Conservation (phyloP, 2,797 vertebrate species). For the Furcifer pardalis region DNA sequence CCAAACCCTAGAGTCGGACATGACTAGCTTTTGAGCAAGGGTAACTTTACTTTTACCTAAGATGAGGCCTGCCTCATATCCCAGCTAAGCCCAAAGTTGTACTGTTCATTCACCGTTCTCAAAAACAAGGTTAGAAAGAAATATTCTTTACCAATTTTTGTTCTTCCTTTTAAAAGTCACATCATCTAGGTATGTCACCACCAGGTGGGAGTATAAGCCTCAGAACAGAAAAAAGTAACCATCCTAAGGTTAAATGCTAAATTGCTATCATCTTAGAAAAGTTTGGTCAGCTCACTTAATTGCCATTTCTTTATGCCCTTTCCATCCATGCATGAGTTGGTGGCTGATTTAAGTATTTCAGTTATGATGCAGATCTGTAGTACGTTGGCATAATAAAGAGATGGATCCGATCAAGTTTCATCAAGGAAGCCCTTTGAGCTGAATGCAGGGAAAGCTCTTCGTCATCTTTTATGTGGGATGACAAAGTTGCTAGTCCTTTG, state of each 20-base stretch:
- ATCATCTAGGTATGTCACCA: constrained; percentile 36
- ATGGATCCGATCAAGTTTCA: background rate
- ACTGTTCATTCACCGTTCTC: background rate
- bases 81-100: too few species aligned
- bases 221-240: constrained; percentile 37
- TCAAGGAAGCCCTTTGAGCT: background rate
- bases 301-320: constrained; percentile 40
- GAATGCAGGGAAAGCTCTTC: background rate
- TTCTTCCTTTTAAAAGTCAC: background rate
- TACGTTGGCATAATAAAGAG: constrained; percentile 1
- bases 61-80: too few species aligned
- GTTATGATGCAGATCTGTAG: constrained; percentile 12
- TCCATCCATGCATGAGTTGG: constrained; percentile 1
- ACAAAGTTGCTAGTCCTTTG: background rate
- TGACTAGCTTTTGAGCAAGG: too few species aligned
- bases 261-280: constrained; percentile 25
- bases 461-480: background rate
- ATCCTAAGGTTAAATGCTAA: background rate
- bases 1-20: too few species aligned
- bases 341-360: constrained; percentile 3
- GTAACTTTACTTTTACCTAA: too few species aligned
- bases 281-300: constrained; percentile 15
- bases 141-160: background rate
- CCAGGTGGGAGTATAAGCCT: constrained; percentile 72
- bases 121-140: background rate